These are phyloP conservation scores for Philereme transversata DNA, from an alignment of 2,888 invertebrate genomes.

Conservation along the genomic window DNA sequence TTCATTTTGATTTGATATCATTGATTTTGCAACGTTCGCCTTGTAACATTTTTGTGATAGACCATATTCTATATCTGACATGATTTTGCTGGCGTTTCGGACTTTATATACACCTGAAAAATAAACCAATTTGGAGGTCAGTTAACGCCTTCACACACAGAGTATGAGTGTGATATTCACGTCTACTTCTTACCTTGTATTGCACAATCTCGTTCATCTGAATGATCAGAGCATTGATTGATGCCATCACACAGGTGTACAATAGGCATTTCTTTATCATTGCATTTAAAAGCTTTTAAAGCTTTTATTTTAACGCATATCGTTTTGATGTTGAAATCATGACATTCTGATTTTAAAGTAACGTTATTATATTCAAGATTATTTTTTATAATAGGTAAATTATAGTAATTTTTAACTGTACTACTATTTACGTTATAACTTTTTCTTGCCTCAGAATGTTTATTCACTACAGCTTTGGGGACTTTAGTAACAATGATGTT, in stretches of 20 bases:
- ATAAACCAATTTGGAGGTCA: background rate
- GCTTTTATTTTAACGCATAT: slow-evolving; percentile 53
- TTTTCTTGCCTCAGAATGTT: slow-evolving; percentile 2
- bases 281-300: slow-evolving; percentile 56
- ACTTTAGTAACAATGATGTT: slow-evolving; percentile 20
- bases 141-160: background rate
- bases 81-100: slow-evolving; percentile 45
- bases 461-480: background rate
- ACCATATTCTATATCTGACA: slow-evolving; percentile 48
- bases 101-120: slow-evolving; percentile 55
- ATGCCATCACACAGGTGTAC: slow-evolving; percentile 61
- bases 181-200: slow-evolving; percentile 50
- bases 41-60: slow-evolving; percentile 51
- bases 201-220: slow-evolving; percentile 63
- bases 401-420: too few species aligned
- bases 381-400: background rate
- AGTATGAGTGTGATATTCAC: too few species aligned
- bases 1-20: slow-evolving; percentile 48
- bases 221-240: slow-evolving; percentile 55
- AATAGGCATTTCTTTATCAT: slow-evolving; percentile 45
- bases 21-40: slow-evolving; percentile 31
- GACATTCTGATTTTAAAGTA: slow-evolving; percentile 36
- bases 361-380: slow-evolving; percentile 11
- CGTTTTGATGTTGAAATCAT: slow-evolving; percentile 36
- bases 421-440: too few species aligned